phyloP scores from a whole-genome alignment of 2,888 invertebrate species.

The Dolichopus griseipennis region DNA sequence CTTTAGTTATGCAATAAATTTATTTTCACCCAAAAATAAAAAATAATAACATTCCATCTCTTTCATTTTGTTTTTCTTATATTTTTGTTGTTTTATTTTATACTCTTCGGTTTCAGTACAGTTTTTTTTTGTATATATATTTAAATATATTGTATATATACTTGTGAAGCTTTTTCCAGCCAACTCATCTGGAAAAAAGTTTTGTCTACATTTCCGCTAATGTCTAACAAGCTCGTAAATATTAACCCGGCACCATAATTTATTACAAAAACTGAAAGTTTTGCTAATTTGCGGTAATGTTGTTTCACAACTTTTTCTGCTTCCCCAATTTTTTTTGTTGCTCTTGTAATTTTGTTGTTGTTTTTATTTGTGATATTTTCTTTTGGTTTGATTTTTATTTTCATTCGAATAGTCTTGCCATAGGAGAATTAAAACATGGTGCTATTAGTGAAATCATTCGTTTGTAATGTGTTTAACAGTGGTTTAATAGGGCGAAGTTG shows the following conservation, averaged over 20 bases:
- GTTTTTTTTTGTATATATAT: not conserved
- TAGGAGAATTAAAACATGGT: too few species aligned
- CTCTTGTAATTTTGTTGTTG: not conserved
- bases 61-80: too few species aligned
- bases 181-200: not conserved
- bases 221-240: conserved; percentile 1
- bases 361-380: not conserved
- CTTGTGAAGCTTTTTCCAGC: not conserved
- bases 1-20: too few species aligned
- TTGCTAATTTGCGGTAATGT: conserved; percentile 44
- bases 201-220: conserved; percentile 3
- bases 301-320: conserved; percentile 19
- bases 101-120: too few species aligned
- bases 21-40: too few species aligned
- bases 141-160: too few species aligned
- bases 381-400: too few species aligned
- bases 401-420: too few species aligned
- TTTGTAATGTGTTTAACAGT: too few species aligned
- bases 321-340: conserved; percentile 7
- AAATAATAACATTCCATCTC: too few species aligned
- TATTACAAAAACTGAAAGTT: conserved; percentile 31
- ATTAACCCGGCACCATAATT: conserved; percentile 6
- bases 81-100: not conserved
- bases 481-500: too few species aligned
- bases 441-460: too few species aligned